Conservation (phyloP, 2,113 vertebrate genomes). For the Siniperca chuatsi region DNA sequence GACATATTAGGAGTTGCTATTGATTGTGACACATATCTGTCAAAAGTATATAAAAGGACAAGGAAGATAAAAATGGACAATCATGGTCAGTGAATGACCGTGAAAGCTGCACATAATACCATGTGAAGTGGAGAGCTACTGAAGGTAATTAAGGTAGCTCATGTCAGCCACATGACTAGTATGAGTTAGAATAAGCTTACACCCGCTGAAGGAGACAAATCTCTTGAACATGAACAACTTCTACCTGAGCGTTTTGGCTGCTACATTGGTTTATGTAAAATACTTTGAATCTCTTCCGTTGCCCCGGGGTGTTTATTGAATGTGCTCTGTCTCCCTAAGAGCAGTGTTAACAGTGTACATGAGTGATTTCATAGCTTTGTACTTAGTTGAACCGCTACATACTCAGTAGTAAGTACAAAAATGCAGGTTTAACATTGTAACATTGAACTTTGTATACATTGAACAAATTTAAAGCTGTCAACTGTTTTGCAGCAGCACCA, state of each 20-base stretch:
- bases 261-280: conserved; percentile 21
- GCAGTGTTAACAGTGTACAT: neutral
- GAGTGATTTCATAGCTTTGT: conserved; percentile 11
- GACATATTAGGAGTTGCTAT: neutral
- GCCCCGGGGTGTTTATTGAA: conserved; percentile 17
- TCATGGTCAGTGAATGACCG: conserved; percentile 2
- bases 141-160: conserved; percentile 43
- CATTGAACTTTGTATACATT: neutral
- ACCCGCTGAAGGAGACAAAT: conserved; percentile 38
- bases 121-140: conserved; percentile 20
- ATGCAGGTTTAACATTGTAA: conserved; percentile 9
- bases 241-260: neutral
- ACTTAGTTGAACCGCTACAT: neutral
- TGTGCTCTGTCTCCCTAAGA: neutral
- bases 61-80: neutral
- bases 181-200: conserved; percentile 40
- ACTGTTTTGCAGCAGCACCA: neutral
- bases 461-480: neutral
- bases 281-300: neutral
- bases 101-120: neutral
- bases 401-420: neutral
- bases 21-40: neutral
- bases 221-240: conserved; percentile 4
- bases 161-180: conserved; percentile 51
- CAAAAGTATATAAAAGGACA: neutral